These are phyloP conservation scores for Heterochromis multidens DNA, from an alignment of 2,113 vertebrate species.

Conservation along the genomic window DNA sequence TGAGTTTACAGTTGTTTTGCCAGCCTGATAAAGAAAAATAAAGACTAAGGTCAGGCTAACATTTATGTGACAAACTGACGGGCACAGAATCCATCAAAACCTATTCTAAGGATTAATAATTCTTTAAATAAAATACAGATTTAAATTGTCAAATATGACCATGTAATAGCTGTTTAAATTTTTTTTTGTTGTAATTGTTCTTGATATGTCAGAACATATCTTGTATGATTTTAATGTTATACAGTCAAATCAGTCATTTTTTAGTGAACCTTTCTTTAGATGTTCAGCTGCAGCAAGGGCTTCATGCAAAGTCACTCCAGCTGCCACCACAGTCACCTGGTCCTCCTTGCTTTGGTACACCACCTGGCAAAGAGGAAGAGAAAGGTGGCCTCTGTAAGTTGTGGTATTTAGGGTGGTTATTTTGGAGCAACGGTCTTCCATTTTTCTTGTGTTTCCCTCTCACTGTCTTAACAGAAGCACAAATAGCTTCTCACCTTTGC, in stretches of 20 bases:
- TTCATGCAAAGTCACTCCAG: constrained; percentile 91
- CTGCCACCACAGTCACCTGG: constrained; percentile 89
- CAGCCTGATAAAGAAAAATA: not conserved
- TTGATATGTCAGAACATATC: not conserved
- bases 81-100: not conserved
- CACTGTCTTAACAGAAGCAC: not conserved
- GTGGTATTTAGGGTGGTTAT: not conserved
- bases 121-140: not conserved
- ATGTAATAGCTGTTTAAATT: not conserved
- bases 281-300: constrained; percentile 88
- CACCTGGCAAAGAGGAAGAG: constrained; percentile 72
- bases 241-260: not conserved
- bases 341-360: constrained; percentile 89
- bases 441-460: not conserved
- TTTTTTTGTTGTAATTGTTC: not conserved
- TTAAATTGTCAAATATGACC: not conserved
- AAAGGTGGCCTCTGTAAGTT: not conserved
- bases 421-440: not conserved
- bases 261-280: constrained; percentile 84
- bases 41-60: not conserved
- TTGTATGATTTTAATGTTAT: not conserved
- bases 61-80: not conserved
- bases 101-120: not conserved
- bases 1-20: too few relatives aligned
- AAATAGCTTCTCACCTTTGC: constrained; percentile 77